Conservation (phyloP, 2,888 invertebrate genomes). For the Eupithecia tripunctaria region DNA sequence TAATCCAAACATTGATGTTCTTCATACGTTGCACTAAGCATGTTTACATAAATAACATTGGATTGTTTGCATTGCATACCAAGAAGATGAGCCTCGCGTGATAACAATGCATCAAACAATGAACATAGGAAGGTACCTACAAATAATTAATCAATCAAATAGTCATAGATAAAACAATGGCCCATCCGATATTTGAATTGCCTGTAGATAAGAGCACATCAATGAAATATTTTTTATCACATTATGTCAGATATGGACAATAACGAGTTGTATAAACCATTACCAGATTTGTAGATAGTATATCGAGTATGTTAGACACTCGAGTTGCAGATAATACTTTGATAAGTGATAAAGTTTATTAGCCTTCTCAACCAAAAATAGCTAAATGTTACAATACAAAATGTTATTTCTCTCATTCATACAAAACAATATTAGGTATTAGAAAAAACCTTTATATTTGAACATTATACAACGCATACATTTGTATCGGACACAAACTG, state of each 20-base stretch:
- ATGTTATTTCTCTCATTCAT: not conserved
- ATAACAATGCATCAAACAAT: slow-evolving; percentile 68
- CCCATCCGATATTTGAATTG: slow-evolving; percentile 42
- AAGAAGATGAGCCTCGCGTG: slow-evolving; percentile 58
- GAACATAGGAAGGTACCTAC: slow-evolving; percentile 66
- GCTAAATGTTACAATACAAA: not conserved
- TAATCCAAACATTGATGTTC: slow-evolving; percentile 22
- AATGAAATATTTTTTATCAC: slow-evolving; percentile 64
- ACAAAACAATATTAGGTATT: not conserved
- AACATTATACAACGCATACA: not conserved
- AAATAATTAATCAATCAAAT: slow-evolving; percentile 65
- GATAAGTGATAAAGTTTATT: slow-evolving; percentile 80
- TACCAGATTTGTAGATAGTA: slow-evolving; percentile 75
- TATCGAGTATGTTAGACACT: slow-evolving; percentile 64
- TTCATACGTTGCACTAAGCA: slow-evolving; percentile 43
- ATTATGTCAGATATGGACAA: slow-evolving; percentile 56
- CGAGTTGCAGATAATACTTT: slow-evolving; percentile 63
- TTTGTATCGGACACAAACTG: not conserved
- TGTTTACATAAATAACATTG: slow-evolving; percentile 67
- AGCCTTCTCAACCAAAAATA: slow-evolving; percentile 57
- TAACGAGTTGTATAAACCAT: slow-evolving; percentile 50
- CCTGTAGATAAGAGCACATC: slow-evolving; percentile 62
- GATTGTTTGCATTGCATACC: slow-evolving; percentile 65
- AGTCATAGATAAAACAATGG: slow-evolving; percentile 26
- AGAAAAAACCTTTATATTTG: not conserved